Conservation (phyloP, 2,888 invertebrate genomes). For the Ellobium chinense region DNA sequence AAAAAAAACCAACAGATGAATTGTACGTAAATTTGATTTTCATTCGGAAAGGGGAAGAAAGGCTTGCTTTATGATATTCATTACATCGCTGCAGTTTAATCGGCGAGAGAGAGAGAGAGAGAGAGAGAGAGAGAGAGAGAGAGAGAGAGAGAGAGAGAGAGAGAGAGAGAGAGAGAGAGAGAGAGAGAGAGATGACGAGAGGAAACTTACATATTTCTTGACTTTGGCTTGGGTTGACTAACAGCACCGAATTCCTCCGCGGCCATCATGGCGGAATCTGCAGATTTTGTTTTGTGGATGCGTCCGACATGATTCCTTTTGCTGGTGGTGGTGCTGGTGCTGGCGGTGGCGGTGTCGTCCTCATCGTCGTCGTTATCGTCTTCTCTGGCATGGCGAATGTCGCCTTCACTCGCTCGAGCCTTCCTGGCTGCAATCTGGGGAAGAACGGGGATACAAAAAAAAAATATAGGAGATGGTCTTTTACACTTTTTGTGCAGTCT, state of each 20-base stretch:
- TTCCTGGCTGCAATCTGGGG: slow-evolving; percentile 10
- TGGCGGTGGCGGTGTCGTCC: background rate
- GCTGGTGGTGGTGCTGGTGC: background rate
- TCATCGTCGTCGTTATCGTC: slow-evolving; percentile 3
- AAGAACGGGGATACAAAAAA: no score
- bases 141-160: no score
- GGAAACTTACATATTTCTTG: slow-evolving; percentile 64
- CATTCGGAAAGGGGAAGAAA: no score
- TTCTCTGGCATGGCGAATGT: slow-evolving; percentile 15
- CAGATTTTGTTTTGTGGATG: slow-evolving; percentile 68
- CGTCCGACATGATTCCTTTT: slow-evolving; percentile 46
- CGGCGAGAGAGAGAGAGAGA: no score
- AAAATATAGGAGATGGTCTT: no score
- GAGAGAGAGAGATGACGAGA: no score
- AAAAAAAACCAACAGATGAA: no score
- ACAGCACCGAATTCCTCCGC: slow-evolving; percentile 56
- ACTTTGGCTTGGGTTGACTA: slow-evolving; percentile 57
- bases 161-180: no score
- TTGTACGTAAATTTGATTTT: no score
- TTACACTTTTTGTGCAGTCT: background rate
- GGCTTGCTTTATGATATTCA: no score
- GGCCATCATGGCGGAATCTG: slow-evolving; percentile 69
- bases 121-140: no score
- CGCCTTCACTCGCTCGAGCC: slow-evolving; percentile 28
- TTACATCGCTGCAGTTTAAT: no score